Base-by-base conservation (phyloP, 2,113 vertebrate genomes). In the Polypterus bichir region DNA sequence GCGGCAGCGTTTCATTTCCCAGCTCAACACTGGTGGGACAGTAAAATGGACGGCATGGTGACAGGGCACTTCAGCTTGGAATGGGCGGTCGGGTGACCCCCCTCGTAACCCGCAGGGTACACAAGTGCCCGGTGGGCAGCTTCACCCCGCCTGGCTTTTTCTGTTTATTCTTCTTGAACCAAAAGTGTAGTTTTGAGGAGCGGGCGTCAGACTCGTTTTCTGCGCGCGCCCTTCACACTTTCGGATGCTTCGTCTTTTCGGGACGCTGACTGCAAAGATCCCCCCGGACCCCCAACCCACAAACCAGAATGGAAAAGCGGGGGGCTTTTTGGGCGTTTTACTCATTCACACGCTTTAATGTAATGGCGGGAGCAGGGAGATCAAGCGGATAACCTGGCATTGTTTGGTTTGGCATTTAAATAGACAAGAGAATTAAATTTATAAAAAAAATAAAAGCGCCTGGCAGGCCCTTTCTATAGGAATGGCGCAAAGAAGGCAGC, bases 151-250 rank as follows among this genome's bases (percentile, higher is more conserved):
- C 80, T 81, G 86, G 81, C 81, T 85, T 83, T 81, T 88, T 87
- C 87, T 89, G 88, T 89, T 85, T 79, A 84, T 86, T 79, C 79
- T 76, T 86, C 82, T 72, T 87, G 85, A 89, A 89, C 82, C 77
- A 81, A 73, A 81, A 82, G 82, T 86, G 83, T 83, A 83, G 81
- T 86, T 88, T 81, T 85, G 83, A 87, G 86, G 85, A 79, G 79
- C 75, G 73, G 80, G 82, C 79, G 72, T 89, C 86, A 88, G 85
- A 88, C 86, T 80, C 76, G 79, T 84, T 89, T 83, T 86, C 49
- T 48, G 57, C 51, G 49, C 44, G 51, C 62, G 84, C 85, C 86
- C 85, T 89, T 89, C 86, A 89, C 87, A 86, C 83, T 84, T 84
- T 73, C 79, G 76, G 70, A 81, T 83, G 81, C 79, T 91, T 86